Base-by-base conservation (phyloP, 2,888 invertebrate species). In the Acronicta alni region DNA sequence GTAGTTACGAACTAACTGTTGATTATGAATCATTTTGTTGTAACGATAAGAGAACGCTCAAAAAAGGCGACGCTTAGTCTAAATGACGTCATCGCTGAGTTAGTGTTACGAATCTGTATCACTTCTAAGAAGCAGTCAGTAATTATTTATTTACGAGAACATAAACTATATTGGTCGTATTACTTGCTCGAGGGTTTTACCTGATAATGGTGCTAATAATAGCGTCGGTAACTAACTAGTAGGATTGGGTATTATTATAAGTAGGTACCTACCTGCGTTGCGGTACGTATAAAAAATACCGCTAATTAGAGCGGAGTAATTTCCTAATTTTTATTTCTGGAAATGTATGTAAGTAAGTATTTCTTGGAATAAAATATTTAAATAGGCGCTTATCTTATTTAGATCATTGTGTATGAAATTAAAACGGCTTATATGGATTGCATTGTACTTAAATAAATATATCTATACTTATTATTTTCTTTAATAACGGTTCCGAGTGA, bases 61-160 rank as follows among this genome's bases (percentile, higher is more conserved):
- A 54, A 38, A 30, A 30, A 12, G 20, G 16, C 23, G 8, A 42
- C 35, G 32, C 17, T 55, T 39, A 56, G 32, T 62, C 52, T 49
- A 26, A 46, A 41, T 66, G 20, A 46, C 57, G 52, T 57, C 54
- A 62, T 56, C 39, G 42, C 32, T 41, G 41, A 12, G n/a, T 20
- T 26, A 43, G 12, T 59, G 43, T 61, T 54, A 65, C 44, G 45
- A 65, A 71, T 67, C 58, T 44, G 39, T 52, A 67, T 71, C 66
- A 55, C n/a, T 79, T 77, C 71, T 67, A 43, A 69, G 76, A 71
- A 81, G 53, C 58, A 60, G 66, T 68, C 58, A 60, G 51, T 67
- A 69, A 71, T 70, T 67, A 72, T 69, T 77, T 73, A 66, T 63
- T 72, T 56, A 67, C 67, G 41, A 64, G 64, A 62, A 59, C 65